Percentiles rank a stretch among this genome's conserved stretches.
These are phyloP conservation scores for Dorcus hopei DNA, from an alignment of 2,888 invertebrate species.

Conservation along the genomic window DNA sequence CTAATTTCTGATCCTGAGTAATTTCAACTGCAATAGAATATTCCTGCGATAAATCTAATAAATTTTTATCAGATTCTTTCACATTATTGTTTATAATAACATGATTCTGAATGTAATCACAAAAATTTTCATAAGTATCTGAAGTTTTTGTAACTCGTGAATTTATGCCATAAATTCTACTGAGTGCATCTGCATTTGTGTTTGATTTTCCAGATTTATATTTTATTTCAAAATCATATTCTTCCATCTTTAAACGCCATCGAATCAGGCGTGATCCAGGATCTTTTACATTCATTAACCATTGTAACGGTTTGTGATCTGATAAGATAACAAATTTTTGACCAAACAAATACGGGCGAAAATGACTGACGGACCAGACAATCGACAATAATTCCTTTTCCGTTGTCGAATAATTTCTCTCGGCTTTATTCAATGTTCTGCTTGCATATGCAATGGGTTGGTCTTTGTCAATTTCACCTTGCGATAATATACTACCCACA, in stretches of 20 bases:
- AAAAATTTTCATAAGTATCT: too few species aligned
- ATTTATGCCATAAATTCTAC: conserved; percentile 2
- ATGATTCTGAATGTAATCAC: too few species aligned
- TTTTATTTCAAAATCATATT: conserved; percentile 36
- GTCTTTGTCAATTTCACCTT: conserved; percentile 23
- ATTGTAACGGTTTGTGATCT: conserved; percentile 39
- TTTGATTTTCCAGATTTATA: conserved; percentile 35
- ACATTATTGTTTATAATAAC: too few species aligned
- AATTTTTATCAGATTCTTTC: too few species aligned
- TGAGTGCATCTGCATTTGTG: conserved; percentile 35
- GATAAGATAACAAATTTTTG: conserved; percentile 37
- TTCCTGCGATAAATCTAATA: too few species aligned
- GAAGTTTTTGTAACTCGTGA: too few species aligned
- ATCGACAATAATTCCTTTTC: conserved; percentile 43
- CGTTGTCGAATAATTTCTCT: conserved; percentile 39
- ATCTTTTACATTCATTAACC: conserved; percentile 36
- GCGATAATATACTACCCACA: too few species aligned
- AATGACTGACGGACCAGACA: conserved; percentile 38
- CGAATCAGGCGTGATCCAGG: conserved; percentile 31
- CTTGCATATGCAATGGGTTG: conserved; percentile 39
- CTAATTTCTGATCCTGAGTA: too few species aligned
- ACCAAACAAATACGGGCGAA: conserved; percentile 41
- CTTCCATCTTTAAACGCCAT: conserved; percentile 35
- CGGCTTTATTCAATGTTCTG: conserved; percentile 35
- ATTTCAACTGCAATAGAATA: too few species aligned